Conservation (phyloP, 2,797 vertebrate species). For the Mormyrops attenuatus region DNA sequence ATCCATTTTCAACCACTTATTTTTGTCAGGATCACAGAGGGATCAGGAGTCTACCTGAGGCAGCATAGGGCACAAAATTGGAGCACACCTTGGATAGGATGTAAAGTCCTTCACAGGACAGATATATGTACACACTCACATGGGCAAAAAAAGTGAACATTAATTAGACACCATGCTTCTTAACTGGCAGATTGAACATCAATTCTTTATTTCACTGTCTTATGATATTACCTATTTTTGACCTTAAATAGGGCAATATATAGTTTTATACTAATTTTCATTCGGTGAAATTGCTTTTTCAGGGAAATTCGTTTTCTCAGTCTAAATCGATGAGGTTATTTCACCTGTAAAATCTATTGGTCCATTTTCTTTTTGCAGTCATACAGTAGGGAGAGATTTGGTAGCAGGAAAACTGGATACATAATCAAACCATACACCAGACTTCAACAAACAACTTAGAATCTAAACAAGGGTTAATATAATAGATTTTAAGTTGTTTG, state of each 20-base stretch:
- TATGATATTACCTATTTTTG: neutral
- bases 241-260: neutral
- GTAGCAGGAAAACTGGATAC: neutral
- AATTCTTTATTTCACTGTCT: neutral
- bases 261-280: neutral
- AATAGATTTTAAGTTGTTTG: neutral
- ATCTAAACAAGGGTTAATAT: neutral
- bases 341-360: neutral
- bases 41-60: neutral
- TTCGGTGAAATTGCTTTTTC: neutral
- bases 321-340: neutral
- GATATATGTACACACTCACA: neutral
- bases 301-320: neutral
- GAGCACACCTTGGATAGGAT: neutral
- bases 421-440: neutral
- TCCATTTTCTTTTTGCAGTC: neutral
- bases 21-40: neutral
- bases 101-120: neutral
- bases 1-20: neutral
- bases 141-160: neutral
- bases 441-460: neutral
- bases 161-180: neutral
- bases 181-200: neutral
- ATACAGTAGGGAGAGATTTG: neutral
- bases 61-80: neutral